A percentile compares a stretch with the other conserved stretches of the same genome.
These are phyloP conservation scores for honey bee (Apis mellifera) DNA, from an alignment of 1,140 invertebrate genomes.

Conservation along the genomic window Amel_HAv3.1 CM009944.2:3756001-3756500, in stretches of 20 bases:
- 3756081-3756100: not conserved
- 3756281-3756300: too few relatives aligned
- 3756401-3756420: not conserved
- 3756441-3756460: too few relatives aligned
- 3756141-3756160: not conserved
- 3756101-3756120: not conserved
- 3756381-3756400: not conserved
- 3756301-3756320: too few relatives aligned
- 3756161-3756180: not conserved
- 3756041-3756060: not conserved
- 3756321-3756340: not conserved
- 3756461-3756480: too few relatives aligned
- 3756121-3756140: not conserved
- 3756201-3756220: too few relatives aligned
- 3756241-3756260: too few relatives aligned
- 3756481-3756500: too few relatives aligned
- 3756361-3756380: not conserved
- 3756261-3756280: too few relatives aligned
- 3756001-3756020: too few relatives aligned
- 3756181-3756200: not conserved
- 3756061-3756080: not conserved
- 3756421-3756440: not conserved
- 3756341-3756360: not conserved
- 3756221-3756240: too few relatives aligned
- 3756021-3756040: conserved; percentile 13